Evolutionary conservation across 92 coral and sea anemone genomes (phyloP).

Genomic region (Virgularia gustaviana): DNA sequence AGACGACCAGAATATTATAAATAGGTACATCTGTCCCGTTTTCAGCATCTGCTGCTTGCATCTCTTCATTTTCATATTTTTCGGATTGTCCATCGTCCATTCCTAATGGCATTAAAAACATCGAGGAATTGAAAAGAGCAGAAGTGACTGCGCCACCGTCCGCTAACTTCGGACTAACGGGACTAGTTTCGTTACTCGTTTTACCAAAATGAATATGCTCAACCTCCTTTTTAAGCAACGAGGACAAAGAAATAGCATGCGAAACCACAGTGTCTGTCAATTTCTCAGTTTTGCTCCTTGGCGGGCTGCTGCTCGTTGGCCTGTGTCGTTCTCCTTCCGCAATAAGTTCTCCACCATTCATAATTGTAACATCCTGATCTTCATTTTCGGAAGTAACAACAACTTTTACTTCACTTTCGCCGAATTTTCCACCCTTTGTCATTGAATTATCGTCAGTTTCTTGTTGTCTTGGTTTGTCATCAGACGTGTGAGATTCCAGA

Average conservation of each 20-base stretch:
- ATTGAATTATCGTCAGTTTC: background rate
- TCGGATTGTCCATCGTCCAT: constrained; percentile 36
- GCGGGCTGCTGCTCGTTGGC: background rate
- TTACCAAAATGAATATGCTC: background rate
- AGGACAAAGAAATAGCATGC: constrained; percentile 10
- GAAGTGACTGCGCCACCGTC: constrained; percentile 6
- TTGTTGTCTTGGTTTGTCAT: constrained; percentile 16
- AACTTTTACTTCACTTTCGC: background rate
- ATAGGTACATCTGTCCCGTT: constrained; percentile 39
- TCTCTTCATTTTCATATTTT: constrained; percentile 34
- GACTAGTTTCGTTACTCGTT: background rate
- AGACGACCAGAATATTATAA: constrained; percentile 57
- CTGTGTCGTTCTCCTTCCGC: background rate
- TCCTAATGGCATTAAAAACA: constrained; percentile 14
- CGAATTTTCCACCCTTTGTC: background rate
- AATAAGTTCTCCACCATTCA: background rate
- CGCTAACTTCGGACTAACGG: background rate
- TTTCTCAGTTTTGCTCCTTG: background rate
- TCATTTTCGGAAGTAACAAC: background rate
- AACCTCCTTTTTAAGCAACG: constrained; percentile 16
- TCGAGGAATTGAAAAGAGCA: constrained; percentile 1
- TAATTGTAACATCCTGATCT: background rate
- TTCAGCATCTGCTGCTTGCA: background rate
- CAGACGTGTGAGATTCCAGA: constrained; percentile 31
- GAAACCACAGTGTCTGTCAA: background rate